Percentiles rank a stretch among this genome's conserved stretches.
Conservation (phyloP, 2,888 invertebrate genomes). For the Augiades crinisus region DNA sequence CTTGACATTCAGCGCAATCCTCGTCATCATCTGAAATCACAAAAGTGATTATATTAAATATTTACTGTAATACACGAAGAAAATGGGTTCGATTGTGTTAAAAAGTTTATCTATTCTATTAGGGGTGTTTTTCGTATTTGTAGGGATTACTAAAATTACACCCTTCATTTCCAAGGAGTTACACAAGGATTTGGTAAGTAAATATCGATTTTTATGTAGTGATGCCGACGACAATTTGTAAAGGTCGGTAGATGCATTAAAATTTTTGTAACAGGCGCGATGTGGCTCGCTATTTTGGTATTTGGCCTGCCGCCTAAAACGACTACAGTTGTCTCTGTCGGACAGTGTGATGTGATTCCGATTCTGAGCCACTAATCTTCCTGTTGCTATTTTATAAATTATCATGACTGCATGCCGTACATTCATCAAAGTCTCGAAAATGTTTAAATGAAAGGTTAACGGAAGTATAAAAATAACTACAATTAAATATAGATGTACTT, state of each 20-base stretch:
- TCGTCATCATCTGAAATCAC: conserved; percentile 85
- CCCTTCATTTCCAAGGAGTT: conserved; percentile 96
- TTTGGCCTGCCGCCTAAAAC: conserved; percentile 79
- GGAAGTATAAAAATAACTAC: too few relatives aligned
- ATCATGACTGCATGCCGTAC: neutral
- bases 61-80: conserved; percentile 25
- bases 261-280: conserved; percentile 70
- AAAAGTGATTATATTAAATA: conserved; percentile 4
- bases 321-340: conserved; percentile 57
- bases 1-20: conserved; percentile 95
- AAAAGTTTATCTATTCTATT: conserved; percentile 94
- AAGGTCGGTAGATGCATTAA: conserved; percentile 66
- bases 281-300: conserved; percentile 75
- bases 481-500: too few relatives aligned
- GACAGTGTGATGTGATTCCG: conserved; percentile 41
- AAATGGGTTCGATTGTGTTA: conserved; percentile 87
- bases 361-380: neutral
- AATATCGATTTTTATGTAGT: conserved; percentile 8
- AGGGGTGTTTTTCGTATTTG: conserved; percentile 97
- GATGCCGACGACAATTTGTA: conserved; percentile 21
- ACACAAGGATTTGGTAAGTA: conserved; percentile 96
- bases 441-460: too few relatives aligned
- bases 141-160: conserved; percentile 95
- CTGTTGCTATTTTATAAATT: neutral
- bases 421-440: too few relatives aligned